These are phyloP conservation scores for Eonycteris spelaea DNA, from an alignment of 2,113 vertebrate species.

Conservation along the genomic window DNA sequence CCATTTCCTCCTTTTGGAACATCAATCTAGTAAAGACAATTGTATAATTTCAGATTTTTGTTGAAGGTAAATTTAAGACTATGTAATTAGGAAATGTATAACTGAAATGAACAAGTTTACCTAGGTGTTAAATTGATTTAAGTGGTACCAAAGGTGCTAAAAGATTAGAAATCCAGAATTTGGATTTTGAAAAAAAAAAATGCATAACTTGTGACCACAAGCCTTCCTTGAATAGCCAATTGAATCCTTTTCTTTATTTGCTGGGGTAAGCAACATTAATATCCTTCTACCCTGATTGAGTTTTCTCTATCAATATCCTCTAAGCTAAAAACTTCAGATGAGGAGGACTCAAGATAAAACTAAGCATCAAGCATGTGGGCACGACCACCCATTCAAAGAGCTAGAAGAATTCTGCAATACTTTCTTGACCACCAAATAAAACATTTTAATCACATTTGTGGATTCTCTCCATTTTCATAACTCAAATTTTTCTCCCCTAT, in stretches of 20 bases:
- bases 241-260: neutral
- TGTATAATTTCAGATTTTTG: neutral
- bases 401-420: neutral
- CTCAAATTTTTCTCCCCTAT: neutral
- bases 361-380: neutral
- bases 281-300: neutral
- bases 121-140: neutral
- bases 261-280: neutral
- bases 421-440: neutral
- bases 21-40: slow-evolving; percentile 80
- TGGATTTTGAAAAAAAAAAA: neutral
- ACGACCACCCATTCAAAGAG: neutral
- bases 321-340: neutral
- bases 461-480: neutral
- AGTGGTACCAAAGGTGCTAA: neutral
- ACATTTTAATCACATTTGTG: neutral
- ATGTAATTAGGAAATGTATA: neutral
- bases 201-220: neutral
- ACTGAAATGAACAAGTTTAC: neutral
- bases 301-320: neutral
- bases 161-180: neutral
- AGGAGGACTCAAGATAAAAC: neutral
- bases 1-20: slow-evolving; percentile 80
- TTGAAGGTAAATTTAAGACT: slow-evolving; percentile 26
- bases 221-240: neutral